These are phyloP conservation scores for Heliconius melpomene DNA, from an alignment of 1,140 invertebrate species.

Conservation along the genomic window DNA sequence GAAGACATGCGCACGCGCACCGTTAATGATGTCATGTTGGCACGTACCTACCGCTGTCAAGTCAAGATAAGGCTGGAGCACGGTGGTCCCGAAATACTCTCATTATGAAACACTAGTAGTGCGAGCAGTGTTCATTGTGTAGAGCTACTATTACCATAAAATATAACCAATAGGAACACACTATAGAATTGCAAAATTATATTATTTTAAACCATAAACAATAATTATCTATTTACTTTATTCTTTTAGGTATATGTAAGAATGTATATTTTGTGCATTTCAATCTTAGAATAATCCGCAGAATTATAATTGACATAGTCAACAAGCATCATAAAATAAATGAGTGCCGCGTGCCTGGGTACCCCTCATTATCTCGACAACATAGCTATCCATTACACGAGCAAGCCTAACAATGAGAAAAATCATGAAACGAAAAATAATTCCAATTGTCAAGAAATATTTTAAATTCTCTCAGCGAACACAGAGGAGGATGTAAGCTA, in stretches of 20 bases:
- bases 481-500: conserved; percentile 22
- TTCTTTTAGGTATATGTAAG: background rate
- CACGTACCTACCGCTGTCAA: conserved; percentile 51
- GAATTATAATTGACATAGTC: conserved; percentile 32
- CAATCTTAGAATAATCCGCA: conserved; percentile 10
- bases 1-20: conserved; percentile 46
- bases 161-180: background rate
- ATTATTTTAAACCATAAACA: too few species aligned
- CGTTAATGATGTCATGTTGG: conserved; percentile 62
- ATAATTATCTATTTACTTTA: too few species aligned
- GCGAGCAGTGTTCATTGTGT: background rate
- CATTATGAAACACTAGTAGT: conserved; percentile 48
- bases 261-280: conserved; percentile 7
- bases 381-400: conserved; percentile 45
- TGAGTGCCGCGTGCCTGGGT: conserved; percentile 39
- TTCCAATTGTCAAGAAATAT: conserved; percentile 43
- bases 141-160: background rate
- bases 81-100: conserved; percentile 59
- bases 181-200: background rate
- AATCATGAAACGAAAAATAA: conserved; percentile 43
- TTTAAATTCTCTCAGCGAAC: conserved; percentile 33
- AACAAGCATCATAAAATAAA: conserved; percentile 45
- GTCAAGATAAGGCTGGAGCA: conserved; percentile 48
- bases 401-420: conserved; percentile 43
- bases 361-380: conserved; percentile 43